These are phyloP conservation scores for Hybos culiciformis DNA, from an alignment of 2,888 invertebrate genomes.

Conservation along the genomic window DNA sequence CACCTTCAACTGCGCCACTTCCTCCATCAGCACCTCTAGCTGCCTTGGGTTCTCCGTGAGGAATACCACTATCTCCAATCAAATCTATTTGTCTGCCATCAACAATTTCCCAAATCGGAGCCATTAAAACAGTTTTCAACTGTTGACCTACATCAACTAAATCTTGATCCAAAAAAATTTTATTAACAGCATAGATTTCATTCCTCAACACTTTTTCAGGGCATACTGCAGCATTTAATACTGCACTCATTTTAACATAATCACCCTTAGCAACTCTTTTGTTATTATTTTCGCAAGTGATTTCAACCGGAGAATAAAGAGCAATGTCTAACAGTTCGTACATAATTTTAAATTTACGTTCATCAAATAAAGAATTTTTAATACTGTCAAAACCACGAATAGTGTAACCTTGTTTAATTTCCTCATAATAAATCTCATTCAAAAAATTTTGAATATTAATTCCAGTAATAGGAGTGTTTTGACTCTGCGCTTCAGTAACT, in stretches of 20 bases:
- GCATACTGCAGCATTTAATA: not conserved
- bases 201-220: not conserved
- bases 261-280: not conserved
- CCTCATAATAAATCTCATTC: not conserved
- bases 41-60: too few species aligned
- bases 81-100: not conserved
- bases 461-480: not conserved
- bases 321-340: too few species aligned
- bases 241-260: not conserved
- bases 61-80: too few species aligned
- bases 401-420: not conserved
- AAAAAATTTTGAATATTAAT: not conserved
- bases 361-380: not conserved
- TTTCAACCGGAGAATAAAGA: too few species aligned
- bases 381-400: not conserved
- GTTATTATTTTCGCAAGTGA: not conserved
- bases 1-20: too few species aligned
- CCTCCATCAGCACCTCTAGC: too few species aligned
- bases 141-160: not conserved
- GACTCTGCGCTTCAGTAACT: not conserved
- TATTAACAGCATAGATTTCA: slow-evolving; percentile 6
- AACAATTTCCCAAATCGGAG: slow-evolving; percentile 8
- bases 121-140: slow-evolving; percentile 1
- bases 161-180: slow-evolving; percentile 6
- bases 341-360: too few species aligned